Evolutionary conservation across 2,797 vertebrate genomes (phyloP).

Genomic region (Oreonectes daqikongensis): DNA sequence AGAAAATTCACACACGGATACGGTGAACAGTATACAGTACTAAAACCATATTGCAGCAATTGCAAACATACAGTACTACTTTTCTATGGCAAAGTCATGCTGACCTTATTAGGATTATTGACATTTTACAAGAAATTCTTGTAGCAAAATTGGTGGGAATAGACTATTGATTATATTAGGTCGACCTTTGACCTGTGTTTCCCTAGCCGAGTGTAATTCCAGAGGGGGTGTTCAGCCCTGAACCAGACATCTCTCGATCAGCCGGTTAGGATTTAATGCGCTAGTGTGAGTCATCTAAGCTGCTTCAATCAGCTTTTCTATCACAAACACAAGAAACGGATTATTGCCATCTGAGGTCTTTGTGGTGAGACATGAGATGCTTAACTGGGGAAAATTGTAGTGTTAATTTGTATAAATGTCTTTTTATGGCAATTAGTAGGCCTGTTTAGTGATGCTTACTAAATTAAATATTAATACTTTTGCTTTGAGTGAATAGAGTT

Average conservation of each 20-base stretch:
- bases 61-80: neutral
- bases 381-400: neutral
- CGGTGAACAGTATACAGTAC: neutral
- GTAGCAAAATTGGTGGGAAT: neutral
- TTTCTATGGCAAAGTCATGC: neutral
- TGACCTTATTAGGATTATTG: neutral
- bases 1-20: too few relatives aligned
- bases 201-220: neutral
- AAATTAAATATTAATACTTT: neutral
- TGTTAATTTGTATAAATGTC: neutral
- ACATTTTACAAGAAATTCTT: neutral
- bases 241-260: neutral
- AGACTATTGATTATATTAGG: neutral
- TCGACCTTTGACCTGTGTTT: neutral
- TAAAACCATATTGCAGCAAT: neutral
- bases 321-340: neutral
- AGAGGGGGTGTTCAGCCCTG: neutral
- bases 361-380: neutral
- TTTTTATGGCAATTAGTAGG: neutral
- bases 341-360: neutral
- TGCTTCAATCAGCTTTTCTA: conserved; percentile 2
- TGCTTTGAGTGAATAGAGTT: neutral
- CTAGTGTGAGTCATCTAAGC: neutral
- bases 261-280: neutral
- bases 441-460: neutral